Base-by-base conservation (phyloP, 2,888 invertebrate species). In the Campoplex nolae region DNA sequence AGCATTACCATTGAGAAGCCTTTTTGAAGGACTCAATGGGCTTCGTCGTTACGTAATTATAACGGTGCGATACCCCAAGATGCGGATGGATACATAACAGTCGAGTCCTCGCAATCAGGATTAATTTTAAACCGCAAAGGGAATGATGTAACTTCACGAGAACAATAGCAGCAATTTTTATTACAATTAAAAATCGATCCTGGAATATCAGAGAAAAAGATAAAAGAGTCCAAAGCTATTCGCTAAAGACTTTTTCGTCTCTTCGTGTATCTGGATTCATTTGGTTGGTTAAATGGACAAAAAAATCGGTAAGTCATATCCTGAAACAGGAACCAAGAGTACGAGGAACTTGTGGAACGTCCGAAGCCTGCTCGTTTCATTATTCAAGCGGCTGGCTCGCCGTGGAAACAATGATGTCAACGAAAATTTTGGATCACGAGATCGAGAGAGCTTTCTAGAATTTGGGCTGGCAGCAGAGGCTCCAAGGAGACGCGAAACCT, bases 371-470 rank as follows among this genome's bases (percentile, higher is more conserved):
- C 23, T 58, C 76, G 76, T 83, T 80, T 86, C 73, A 75, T 51
- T 71, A 23, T 67, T 68, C 56, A 76, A 83, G 76, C 75, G 45
- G 67, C 71, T 77, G 77, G 75, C 58, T 62, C 65, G 48, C 62
- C 65, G 67, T 58, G 81, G 48, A 81, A 87, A 88, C 79, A 88
- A 90, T 89, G 89, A 92, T 92, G 92, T 92, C 92, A 92, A 91
- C 90, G 89, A 92, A 92, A 93, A 92, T 92, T 92, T 90, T 91
- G 90, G 89, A 91, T 91, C 92, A 91, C 89, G 91, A 75, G n/a
- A 91, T 90, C 68, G 28, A 67, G 54, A 48, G 56, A 73, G 35
- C 81, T 42, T 45, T 75, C 51, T 67, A 83, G 73, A 32, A 67
- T 68, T 68, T 18, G 78, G 74, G 75, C 82, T 68, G 62, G 75